Conservation (phyloP, 1,140 invertebrate genomes). For the Bombus huntii region DNA sequence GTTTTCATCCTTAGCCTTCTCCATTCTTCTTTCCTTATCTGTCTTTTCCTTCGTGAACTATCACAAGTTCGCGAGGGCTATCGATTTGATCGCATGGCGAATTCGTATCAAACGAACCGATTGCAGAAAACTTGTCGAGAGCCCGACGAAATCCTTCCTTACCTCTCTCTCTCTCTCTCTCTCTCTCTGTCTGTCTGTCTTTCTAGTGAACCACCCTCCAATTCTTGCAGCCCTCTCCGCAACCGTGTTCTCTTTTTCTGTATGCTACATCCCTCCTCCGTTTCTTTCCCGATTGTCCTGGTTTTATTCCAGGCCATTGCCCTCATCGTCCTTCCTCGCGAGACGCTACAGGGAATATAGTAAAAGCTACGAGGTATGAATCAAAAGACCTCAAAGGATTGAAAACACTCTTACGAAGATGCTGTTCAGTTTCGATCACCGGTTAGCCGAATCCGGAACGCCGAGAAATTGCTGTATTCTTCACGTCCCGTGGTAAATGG, state of each 20-base stretch:
- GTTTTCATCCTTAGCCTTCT: conserved; percentile 33
- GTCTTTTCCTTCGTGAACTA: conserved; percentile 47
- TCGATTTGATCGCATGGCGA: conserved; percentile 64
- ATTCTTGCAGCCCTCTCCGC: background rate
- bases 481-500: conserved; percentile 24
- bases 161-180: no score
- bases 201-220: background rate
- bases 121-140: conserved; percentile 72
- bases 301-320: conserved; percentile 57
- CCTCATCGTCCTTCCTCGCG: conserved; percentile 24
- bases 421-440: conserved; percentile 35
- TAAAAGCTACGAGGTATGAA: conserved; percentile 39
- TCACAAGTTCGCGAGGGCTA: conserved; percentile 64
- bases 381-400: conserved; percentile 49
- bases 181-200: background rate
- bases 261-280: conserved; percentile 22
- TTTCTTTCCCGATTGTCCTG: conserved; percentile 53
- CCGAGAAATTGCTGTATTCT: conserved; percentile 43
- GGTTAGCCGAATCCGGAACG: conserved; percentile 29
- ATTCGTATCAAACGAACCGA: conserved; percentile 74
- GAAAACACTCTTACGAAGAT: conserved; percentile 17
- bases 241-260: conserved; percentile 35
- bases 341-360: conserved; percentile 11
- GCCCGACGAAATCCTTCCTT: conserved; percentile 47
- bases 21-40: conserved; percentile 14